These are phyloP conservation scores for Typhlichthys subterraneus DNA, from an alignment of 2,797 vertebrate species.

Conservation along the genomic window DNA sequence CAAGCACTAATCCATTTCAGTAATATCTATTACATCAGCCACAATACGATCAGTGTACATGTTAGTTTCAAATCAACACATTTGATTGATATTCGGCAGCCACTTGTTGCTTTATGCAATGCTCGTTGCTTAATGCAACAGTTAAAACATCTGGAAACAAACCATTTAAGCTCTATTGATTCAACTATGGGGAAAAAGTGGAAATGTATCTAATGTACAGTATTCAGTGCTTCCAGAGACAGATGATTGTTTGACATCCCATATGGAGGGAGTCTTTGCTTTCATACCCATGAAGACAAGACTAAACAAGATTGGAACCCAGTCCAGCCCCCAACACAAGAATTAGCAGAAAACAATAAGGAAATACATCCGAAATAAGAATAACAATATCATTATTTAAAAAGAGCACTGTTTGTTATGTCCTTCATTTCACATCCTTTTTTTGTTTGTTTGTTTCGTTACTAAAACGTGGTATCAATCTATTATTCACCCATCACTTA, in stretches of 20 bases:
- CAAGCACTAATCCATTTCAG: conserved; percentile 30
- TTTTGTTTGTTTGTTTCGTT: conserved; percentile 27
- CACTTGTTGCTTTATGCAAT: conserved; percentile 59
- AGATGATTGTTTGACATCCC: conserved; percentile 64
- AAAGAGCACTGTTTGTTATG: conserved; percentile 70
- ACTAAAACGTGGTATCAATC: conserved; percentile 45
- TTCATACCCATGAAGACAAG: conserved; percentile 49
- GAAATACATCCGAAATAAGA: conserved; percentile 63
- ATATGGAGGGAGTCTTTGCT: conserved; percentile 37
- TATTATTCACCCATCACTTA: conserved; percentile 47
- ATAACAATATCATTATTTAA: conserved; percentile 62
- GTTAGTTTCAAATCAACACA: conserved; percentile 51
- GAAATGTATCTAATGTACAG: conserved; percentile 34
- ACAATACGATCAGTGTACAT: conserved; percentile 29
- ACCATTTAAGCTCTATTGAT: conserved; percentile 50
- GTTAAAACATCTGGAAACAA: conserved; percentile 55
- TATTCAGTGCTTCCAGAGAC: conserved; percentile 49
- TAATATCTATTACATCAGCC: conserved; percentile 12
- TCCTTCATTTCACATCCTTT: conserved; percentile 36
- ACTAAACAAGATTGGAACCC: conserved; percentile 43
- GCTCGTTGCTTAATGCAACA: conserved; percentile 58
- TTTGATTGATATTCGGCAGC: conserved; percentile 65
- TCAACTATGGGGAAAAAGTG: conserved; percentile 44
- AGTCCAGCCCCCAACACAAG: conserved; percentile 39
- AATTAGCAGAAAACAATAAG: conserved; percentile 59